A percentile compares a stretch with the other conserved stretches of the same genome.
Conservation (phyloP, 2,888 invertebrate genomes). For the Ophion costatus region DNA sequence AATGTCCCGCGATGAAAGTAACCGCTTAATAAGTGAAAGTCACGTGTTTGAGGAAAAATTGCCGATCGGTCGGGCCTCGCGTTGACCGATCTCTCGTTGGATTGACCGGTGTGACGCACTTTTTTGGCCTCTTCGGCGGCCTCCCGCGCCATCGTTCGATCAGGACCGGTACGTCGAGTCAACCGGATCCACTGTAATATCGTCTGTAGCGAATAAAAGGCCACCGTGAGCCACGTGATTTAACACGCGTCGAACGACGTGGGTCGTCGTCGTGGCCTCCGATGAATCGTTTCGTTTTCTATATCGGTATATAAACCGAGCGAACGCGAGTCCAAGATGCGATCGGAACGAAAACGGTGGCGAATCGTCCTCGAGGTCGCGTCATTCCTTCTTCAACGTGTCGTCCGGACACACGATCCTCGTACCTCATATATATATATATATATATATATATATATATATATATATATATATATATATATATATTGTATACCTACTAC, state of each 20-base stretch:
- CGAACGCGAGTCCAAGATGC: constrained; percentile 15
- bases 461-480: not conserved
- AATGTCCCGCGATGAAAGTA: constrained; percentile 12
- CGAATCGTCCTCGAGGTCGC: constrained; percentile 63
- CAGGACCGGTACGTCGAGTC: constrained; percentile 4
- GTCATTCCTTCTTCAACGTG: constrained; percentile 1
- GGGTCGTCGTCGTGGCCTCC: constrained; percentile 17
- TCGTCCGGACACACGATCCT: too few relatives aligned
- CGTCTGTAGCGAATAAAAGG: not conserved
- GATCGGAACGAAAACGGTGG: constrained; percentile 56
- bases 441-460: constrained; percentile 5
- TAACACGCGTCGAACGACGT: constrained; percentile 1
- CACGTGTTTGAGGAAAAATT: constrained; percentile 63
- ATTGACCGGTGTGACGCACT: constrained; percentile 37
- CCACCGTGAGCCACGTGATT: constrained; percentile 4
- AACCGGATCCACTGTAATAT: constrained; percentile 12
- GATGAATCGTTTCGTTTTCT: constrained; percentile 15
- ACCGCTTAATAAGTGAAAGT: constrained; percentile 66
- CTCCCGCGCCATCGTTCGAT: not conserved
- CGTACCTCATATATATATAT: not conserved
- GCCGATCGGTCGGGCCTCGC: constrained; percentile 34
- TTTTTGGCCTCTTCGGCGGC: not conserved
- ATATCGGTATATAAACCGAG: not conserved
- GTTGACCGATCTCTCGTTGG: constrained; percentile 42
- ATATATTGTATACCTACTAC: not conserved